Percentiles rank a stretch among this genome's conserved stretches.
Conservation (phyloP, 2,888 invertebrate species). For the Sthenelais limicola region DNA sequence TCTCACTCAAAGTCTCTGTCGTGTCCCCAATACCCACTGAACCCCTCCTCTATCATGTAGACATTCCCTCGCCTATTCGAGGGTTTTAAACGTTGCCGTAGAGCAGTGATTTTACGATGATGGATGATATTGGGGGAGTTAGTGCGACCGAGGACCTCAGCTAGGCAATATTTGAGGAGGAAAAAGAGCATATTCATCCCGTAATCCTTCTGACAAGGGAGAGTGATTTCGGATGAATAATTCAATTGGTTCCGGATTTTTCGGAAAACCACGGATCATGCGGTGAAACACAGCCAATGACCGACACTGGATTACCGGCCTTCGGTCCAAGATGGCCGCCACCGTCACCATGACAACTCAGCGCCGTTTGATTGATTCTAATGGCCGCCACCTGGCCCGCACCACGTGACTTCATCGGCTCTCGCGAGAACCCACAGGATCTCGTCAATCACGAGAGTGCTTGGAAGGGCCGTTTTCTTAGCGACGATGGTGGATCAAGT, state of each 20-base stretch:
- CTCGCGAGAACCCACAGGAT: slow-evolving; percentile 1
- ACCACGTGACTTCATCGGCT: slow-evolving; percentile 3
- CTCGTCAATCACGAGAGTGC: slow-evolving; percentile 27
- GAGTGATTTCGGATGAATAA: slow-evolving; percentile 18
- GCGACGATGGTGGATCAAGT: too few species aligned
- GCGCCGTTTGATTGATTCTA: slow-evolving; percentile 19
- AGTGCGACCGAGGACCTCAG: too few species aligned
- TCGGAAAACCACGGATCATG: slow-evolving; percentile 5
- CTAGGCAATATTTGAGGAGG: too few species aligned
- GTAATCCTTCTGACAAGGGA: slow-evolving; percentile 17
- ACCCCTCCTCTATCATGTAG: too few species aligned
- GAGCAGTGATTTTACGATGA: too few species aligned
- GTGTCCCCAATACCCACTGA: too few species aligned
- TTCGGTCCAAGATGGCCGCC: not conserved
- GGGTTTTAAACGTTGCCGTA: too few species aligned
- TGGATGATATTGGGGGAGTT: too few species aligned
- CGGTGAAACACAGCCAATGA: not conserved
- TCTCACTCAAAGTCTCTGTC: too few species aligned
- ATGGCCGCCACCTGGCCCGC: slow-evolving; percentile 17
- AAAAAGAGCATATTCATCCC: slow-evolving; percentile 15
- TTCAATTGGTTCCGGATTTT: slow-evolving; percentile 15
- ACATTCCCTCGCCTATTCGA: too few species aligned
- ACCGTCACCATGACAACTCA: slow-evolving; percentile 10
- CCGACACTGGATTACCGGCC: slow-evolving; percentile 4
- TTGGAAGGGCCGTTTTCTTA: not conserved